Evolutionary conservation across 2,113 vertebrate species (phyloP).

Genomic region (Coracopsis vasa): DNA sequence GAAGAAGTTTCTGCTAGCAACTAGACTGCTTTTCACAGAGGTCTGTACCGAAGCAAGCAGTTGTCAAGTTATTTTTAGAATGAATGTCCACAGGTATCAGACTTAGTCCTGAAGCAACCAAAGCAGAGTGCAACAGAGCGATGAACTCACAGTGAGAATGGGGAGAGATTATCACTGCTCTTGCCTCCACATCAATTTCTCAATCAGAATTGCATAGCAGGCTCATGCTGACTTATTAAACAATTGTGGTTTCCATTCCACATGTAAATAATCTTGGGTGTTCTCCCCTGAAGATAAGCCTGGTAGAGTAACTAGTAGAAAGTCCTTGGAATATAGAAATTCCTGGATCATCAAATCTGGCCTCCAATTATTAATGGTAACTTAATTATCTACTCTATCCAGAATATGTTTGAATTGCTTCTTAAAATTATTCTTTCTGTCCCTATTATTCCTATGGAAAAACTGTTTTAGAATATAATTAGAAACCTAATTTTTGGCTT

Average conservation of each 20-base stretch:
- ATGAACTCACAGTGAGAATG: background rate
- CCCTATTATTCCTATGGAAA: background rate
- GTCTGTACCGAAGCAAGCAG: background rate
- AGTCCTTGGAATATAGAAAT: background rate
- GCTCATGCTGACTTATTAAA: background rate
- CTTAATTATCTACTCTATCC: background rate
- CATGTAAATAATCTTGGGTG: background rate
- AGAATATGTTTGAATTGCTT: background rate
- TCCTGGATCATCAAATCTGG: background rate
- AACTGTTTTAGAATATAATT: background rate
- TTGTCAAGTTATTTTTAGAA: background rate
- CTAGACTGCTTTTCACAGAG: background rate
- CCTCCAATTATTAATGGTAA: background rate
- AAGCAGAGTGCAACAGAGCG: background rate
- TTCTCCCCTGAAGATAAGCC: background rate
- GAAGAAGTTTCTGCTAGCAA: background rate
- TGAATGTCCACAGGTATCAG: background rate
- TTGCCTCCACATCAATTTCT: background rate
- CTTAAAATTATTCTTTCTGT: background rate
- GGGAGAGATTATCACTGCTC: background rate
- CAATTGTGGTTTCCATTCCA: background rate
- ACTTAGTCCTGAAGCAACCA: background rate
- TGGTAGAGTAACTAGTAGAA: background rate
- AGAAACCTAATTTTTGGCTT: background rate
- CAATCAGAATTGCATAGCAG: background rate